Conservation (phyloP, 2,113 vertebrate genomes). For the Cephalopholis sonnerati region DNA sequence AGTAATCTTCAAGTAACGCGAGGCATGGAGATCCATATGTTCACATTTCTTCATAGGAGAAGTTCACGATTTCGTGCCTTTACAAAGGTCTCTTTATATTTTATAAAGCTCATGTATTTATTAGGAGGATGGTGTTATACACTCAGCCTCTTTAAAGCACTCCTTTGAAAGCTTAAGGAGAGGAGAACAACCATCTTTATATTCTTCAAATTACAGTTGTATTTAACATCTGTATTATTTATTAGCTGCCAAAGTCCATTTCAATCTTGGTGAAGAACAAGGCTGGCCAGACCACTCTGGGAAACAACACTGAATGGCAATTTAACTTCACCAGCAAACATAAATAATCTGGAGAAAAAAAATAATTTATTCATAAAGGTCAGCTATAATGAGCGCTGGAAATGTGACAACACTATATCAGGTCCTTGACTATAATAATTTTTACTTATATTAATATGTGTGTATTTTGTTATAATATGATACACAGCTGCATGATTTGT, state of each 20-base stretch:
- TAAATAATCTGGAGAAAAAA: constrained; percentile 12
- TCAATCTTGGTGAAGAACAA: constrained; percentile 11
- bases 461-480: background rate
- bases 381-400: background rate
- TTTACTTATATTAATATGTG: background rate
- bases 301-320: constrained; percentile 13
- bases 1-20: background rate
- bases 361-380: background rate
- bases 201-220: constrained; percentile 21
- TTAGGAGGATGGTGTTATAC: constrained; percentile 14
- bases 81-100: constrained; percentile 27
- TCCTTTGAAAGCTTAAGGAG: constrained; percentile 33
- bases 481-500: background rate
- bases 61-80: background rate
- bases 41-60: background rate
- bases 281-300: background rate
- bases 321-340: background rate
- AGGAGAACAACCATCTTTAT: constrained; percentile 10
- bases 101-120: constrained; percentile 58
- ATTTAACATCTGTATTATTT: constrained; percentile 48
- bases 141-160: constrained; percentile 3
- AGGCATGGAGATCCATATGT: background rate
- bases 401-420: background rate
- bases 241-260: constrained; percentile 43
- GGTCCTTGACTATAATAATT: background rate